phyloP scores from a whole-genome alignment of 2,888 invertebrate species.

The Campoplex capitator region DNA sequence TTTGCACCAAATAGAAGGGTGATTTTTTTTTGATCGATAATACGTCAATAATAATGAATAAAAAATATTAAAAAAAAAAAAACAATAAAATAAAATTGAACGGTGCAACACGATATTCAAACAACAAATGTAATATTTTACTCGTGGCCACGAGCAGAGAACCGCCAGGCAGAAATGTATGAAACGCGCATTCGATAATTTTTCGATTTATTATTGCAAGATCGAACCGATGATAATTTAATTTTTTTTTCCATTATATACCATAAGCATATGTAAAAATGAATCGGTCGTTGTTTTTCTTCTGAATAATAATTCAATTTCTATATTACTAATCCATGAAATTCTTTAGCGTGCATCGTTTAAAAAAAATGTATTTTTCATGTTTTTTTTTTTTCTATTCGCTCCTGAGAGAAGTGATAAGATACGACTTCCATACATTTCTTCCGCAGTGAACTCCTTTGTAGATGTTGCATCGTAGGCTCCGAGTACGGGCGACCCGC shows the following conservation, averaged over 20 bases:
- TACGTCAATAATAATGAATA: not conserved
- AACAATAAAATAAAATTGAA: not conserved
- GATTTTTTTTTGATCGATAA: conserved; percentile 8
- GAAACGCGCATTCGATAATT: conserved; percentile 70
- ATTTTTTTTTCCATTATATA: not conserved
- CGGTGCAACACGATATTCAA: conserved; percentile 61
- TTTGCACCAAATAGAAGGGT: conserved; percentile 18
- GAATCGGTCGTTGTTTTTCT: not conserved
- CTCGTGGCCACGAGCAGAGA: conserved; percentile 49
- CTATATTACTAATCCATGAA: conserved; percentile 4
- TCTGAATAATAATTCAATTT: conserved; percentile 44
- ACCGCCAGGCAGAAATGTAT: conserved; percentile 76
- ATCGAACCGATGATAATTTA: conserved; percentile 17
- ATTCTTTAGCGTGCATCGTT: conserved; percentile 50
- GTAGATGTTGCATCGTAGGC: conserved; percentile 80
- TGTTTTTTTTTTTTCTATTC: conserved; percentile 7
- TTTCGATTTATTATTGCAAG: not conserved
- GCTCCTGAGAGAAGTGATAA: conserved; percentile 72
- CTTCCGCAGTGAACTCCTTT: conserved; percentile 81
- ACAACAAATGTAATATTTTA: conserved; percentile 8
- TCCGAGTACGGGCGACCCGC: conserved; percentile 81
- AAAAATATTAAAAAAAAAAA: not conserved
- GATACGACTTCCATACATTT: conserved; percentile 82
- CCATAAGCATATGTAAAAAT: conserved; percentile 3
- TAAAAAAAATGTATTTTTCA: conserved; percentile 7